Base-by-base conservation (phyloP, 1,140 invertebrate genomes). In the Nomia melanderi region DNA sequence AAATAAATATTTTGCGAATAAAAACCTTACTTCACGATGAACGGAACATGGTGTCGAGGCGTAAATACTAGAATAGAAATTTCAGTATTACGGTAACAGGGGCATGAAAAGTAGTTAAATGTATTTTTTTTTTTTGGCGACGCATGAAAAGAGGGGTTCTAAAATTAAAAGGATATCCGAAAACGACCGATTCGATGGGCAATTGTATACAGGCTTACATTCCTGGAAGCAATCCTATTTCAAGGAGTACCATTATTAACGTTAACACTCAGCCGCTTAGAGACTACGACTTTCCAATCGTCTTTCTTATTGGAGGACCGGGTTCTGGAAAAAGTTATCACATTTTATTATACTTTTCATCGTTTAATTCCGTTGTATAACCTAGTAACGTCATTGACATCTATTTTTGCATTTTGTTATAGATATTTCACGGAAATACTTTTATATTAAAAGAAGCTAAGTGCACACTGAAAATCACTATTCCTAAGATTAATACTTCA, bases 241-340 rank as follows among this genome's bases (percentile, higher is more conserved):
- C 86, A 11, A 83, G 53, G 39, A 7, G 1, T 8, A 56, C 11
- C 11, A 8, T 2, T 3, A 12, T 29, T 14, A 17, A 0, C 11
- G 20, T 76, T 27, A 71, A 85, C 36, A 33, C 53, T 7, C 39
- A 70, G 1, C 20, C 25, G 7, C 41, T 87, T 20, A 85, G 12
- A 27, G 62, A 77, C 25, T 72, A 60, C 2, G 20, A 29, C 17
- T 12, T 85, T 17, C 85, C 86, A 2, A 86, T 87, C n/a, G 83
- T 87, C 25, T 85, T 85, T 33, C 2, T 87, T 2, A 72, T 85
- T 23, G 86, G 85, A 65, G 85, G 78, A 53, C 81, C 86, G 4
- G 86, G 85, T 29, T 62, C 76, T 23, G 86, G 85, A 36, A 87
- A 86, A 75, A 29, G 86, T 83, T 59, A 50, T 20, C 70, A 29